Evolutionary conservation across 2,113 vertebrate genomes (phyloP).

Genomic region (Scophthalmus maximus): DNA sequence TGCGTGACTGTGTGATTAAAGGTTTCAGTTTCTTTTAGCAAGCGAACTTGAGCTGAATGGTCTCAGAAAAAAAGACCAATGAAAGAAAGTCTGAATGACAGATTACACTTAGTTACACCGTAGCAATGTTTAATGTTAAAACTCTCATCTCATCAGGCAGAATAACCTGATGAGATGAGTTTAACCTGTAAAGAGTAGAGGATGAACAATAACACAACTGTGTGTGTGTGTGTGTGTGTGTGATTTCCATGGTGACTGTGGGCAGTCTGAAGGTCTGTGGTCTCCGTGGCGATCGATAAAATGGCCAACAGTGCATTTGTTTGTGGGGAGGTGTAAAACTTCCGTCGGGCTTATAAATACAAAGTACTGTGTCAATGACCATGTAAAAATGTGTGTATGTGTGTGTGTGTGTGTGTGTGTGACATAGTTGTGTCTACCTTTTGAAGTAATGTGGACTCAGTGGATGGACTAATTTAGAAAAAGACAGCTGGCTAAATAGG

Average conservation of each 20-base stretch:
- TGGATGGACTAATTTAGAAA: constrained; percentile 41
- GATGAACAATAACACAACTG: too few relatives aligned
- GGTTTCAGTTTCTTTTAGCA: too few relatives aligned
- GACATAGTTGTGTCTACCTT: background rate
- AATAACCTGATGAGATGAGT: too few relatives aligned
- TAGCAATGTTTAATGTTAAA: background rate
- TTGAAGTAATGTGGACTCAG: constrained; percentile 23
- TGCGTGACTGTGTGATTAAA: too few relatives aligned
- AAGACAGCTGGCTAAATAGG: constrained; percentile 33
- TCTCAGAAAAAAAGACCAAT: too few relatives aligned
- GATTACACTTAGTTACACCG: background rate
- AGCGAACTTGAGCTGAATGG: too few relatives aligned
- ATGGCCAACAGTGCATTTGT: constrained; percentile 7
- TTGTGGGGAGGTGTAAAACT: constrained; percentile 18
- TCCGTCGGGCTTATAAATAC: background rate
- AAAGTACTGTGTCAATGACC: background rate
- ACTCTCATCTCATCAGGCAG: too few relatives aligned
- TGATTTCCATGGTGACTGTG: constrained; percentile 20
- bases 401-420: constrained; percentile 24
- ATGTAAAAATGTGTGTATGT: background rate
- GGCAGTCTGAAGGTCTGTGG: background rate
- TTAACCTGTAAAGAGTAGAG: too few relatives aligned
- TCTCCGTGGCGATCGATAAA: constrained; percentile 28
- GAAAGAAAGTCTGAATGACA: too few relatives aligned
- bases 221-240: constrained; percentile 25